Base-by-base conservation (phyloP, 2,113 vertebrate species). In the Glaucomys volans region DNA sequence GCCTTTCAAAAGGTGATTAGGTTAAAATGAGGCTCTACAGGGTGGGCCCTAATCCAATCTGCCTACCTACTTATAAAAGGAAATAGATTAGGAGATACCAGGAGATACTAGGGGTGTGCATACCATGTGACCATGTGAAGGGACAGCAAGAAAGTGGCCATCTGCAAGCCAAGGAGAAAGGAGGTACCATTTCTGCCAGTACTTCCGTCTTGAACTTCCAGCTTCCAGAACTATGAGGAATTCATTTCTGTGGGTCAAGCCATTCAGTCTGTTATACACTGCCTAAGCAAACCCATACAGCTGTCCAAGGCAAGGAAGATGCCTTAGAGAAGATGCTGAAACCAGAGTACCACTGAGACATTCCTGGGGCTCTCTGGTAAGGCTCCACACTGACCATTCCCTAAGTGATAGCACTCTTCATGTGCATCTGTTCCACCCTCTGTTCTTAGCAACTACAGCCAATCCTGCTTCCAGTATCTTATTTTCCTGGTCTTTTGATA, bases 121-220 rank as follows among this genome's bases (percentile, higher is more conserved):
- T n/a, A 42, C 6, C 24, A 5, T 8, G 37, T 0, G 1, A 2
- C 8, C 7, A 4, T 1, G 9, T 5, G 42, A 30, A 37, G 32
- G 28, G 40, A 37, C 52, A 67, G 69, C 1, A 35, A 32, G 32
- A 47, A 0, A 6, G 40, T 0, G 0, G 57, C 8, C 1, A 0
- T 37, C 54, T 42, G 18, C 40, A n/a, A 35, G 77, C 75, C 82
- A 4, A 66, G 20, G 18, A 62, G 26, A 66, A 35, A 54, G 57
- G 81, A 40, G 84, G 64, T 66, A 42, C 67, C 16, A 13, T 12
- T 24, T 37, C 62, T 24, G 67, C 52, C 0, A 0, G 5, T 26
- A 32, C 79, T 57, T n/a, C 35, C 50, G 17, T 0, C 66, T 32
- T n/a, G 52, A 42, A 72, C 37, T 64, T 71, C 13, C 6, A n/a